Percentiles rank a stretch among this genome's conserved stretches.
Conservation (phyloP, 2,888 invertebrate species). For the Epistrophella euchroma region DNA sequence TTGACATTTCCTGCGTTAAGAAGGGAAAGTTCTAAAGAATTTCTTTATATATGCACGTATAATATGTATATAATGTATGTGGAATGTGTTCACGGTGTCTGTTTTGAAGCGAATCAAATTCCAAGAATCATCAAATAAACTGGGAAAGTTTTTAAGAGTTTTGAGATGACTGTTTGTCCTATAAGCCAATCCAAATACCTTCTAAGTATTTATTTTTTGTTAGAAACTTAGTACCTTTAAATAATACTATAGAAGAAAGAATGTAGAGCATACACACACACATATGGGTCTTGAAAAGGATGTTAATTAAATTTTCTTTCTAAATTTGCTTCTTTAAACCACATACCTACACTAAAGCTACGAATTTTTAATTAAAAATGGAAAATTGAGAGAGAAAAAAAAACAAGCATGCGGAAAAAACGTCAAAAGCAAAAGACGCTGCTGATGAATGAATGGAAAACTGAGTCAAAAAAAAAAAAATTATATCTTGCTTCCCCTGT, state of each 20-base stretch:
- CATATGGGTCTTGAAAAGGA: constrained; percentile 57
- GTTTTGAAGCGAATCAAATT: background rate
- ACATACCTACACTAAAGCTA: constrained; percentile 54
- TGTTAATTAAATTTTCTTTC: constrained; percentile 71
- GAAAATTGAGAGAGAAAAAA: constrained; percentile 10
- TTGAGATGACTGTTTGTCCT: background rate
- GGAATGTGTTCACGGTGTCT: background rate
- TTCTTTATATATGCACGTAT: too few species aligned
- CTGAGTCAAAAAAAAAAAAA: constrained; percentile 11
- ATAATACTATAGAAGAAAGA: background rate
- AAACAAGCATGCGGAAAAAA: constrained; percentile 31
- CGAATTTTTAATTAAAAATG: constrained; percentile 69
- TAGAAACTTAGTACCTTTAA: background rate
- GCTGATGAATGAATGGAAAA: constrained; percentile 65
- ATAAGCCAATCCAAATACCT: background rate
- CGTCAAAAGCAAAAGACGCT: constrained; percentile 68
- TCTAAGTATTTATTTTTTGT: background rate
- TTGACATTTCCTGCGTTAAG: constrained; percentile 7
- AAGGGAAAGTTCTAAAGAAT: background rate
- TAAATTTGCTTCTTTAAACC: constrained; percentile 56
- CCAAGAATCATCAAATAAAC: background rate
- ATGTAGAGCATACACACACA: constrained; percentile 4
- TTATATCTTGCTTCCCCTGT: constrained; percentile 30
- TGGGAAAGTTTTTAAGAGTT: background rate
- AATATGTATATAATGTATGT: too few species aligned